phyloP scores from a whole-genome alignment of 1,140 invertebrate species.

The Leptopilina clavipes region DNA sequence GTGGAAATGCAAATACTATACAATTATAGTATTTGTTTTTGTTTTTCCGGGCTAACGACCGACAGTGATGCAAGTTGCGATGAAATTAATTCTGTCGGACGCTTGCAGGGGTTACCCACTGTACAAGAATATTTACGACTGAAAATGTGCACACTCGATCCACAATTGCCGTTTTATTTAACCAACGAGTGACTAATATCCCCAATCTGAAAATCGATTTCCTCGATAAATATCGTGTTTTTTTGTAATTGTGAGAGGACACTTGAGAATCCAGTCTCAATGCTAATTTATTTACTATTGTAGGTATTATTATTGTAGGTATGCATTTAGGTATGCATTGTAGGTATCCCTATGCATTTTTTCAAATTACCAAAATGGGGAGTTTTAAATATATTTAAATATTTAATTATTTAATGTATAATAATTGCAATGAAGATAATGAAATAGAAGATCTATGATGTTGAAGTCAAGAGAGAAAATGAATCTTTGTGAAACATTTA shows the following conservation, averaged over 20 bases:
- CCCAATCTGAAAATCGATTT: slow-evolving; percentile 37
- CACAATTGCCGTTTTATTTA: slow-evolving; percentile 48
- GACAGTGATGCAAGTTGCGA: slow-evolving; percentile 22
- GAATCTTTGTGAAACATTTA: not conserved
- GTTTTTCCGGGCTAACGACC: slow-evolving; percentile 3
- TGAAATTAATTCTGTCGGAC: slow-evolving; percentile 21
- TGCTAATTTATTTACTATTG: not conserved
- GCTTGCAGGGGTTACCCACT: not conserved
- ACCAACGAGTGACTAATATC: slow-evolving; percentile 38
- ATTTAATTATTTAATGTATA: no score
- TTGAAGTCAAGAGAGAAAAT: not conserved
- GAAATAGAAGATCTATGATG: no score
- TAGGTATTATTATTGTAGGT: not conserved
- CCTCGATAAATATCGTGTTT: slow-evolving; percentile 7
- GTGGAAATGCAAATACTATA: not conserved
- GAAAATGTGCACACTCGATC: slow-evolving; percentile 27
- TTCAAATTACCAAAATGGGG: no score
- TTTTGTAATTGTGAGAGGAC: not conserved
- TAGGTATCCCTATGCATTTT: no score
- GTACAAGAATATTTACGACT: slow-evolving; percentile 51
- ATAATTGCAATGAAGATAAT: no score
- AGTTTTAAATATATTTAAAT: no score
- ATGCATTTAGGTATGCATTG: no score
- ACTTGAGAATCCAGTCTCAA: not conserved
- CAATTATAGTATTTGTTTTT: slow-evolving; percentile 5